Conservation (phyloP, 2,888 invertebrate species). For the Callimorpha dominula region DNA sequence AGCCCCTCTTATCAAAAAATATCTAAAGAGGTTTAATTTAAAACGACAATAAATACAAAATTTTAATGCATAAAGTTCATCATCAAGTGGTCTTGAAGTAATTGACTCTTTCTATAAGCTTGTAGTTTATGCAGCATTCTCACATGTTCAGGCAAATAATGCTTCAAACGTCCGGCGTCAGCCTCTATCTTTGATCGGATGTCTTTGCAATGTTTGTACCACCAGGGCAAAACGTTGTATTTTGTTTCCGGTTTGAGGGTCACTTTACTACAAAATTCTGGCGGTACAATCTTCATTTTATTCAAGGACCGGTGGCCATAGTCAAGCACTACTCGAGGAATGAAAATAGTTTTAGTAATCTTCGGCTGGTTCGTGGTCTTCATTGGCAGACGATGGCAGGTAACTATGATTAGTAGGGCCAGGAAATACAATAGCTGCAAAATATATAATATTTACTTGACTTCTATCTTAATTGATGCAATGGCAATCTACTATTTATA, state of each 20-base stretch:
- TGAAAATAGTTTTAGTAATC: background rate
- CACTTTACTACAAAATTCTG: conserved; percentile 60
- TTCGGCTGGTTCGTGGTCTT: background rate
- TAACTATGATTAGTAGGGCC: conserved; percentile 1
- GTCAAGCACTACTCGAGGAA: background rate
- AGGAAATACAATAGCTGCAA: conserved; percentile 4
- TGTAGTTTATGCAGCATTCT: conserved; percentile 47
- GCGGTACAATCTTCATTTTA: conserved; percentile 51
- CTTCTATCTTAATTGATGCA: too few species aligned
- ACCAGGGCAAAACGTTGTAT: conserved; percentile 66
- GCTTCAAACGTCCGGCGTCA: background rate
- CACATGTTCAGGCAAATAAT: background rate
- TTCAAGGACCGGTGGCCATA: background rate
- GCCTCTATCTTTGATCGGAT: background rate
- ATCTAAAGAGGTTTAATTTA: background rate
- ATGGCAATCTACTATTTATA: too few species aligned
- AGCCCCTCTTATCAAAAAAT: too few species aligned
- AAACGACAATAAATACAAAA: background rate
- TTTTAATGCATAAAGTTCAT: background rate
- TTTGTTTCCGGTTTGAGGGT: conserved; percentile 40
- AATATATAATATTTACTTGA: background rate
- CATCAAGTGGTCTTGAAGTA: background rate
- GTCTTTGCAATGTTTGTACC: conserved; percentile 62
- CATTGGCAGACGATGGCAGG: background rate
- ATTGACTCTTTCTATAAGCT: conserved; percentile 38